Evolutionary conservation across 2,113 vertebrate genomes (phyloP).

Genomic region (Anhinga anhinga): DNA sequence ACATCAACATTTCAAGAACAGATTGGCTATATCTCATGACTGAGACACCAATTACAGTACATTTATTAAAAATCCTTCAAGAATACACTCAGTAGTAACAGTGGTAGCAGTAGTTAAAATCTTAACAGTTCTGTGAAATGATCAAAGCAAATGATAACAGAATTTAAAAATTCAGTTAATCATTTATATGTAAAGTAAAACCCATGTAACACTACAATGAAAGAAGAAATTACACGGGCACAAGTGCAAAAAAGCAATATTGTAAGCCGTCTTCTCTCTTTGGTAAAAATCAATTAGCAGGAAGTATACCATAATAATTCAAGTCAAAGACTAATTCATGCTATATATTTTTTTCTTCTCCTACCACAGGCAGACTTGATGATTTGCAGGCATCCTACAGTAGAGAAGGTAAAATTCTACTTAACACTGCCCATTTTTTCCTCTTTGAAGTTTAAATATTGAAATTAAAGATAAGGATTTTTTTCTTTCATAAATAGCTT

Average conservation of each 20-base stretch:
- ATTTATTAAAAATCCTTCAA: conserved; percentile 37
- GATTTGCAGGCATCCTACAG: not conserved
- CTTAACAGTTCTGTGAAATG: not conserved
- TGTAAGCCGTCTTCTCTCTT: conserved; percentile 28
- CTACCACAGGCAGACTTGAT: not conserved
- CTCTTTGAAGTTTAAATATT: conserved; percentile 42
- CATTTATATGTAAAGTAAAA: not conserved
- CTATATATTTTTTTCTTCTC: not conserved
- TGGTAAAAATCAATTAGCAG: conserved; percentile 47
- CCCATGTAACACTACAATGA: conserved; percentile 3
- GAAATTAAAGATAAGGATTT: not conserved
- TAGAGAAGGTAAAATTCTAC: not conserved
- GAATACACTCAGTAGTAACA: conserved; percentile 27
- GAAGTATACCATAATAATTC: not conserved
- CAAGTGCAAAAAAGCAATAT: conserved; percentile 57
- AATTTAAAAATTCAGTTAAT: conserved; percentile 8
- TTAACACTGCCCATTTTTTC: not conserved
- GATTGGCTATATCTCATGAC: conserved; percentile 6
- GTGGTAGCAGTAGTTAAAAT: conserved; percentile 22
- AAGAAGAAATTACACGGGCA: conserved; percentile 28
- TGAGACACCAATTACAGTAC: conserved; percentile 59
- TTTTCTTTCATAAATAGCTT: conserved; percentile 49
- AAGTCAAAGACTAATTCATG: conserved; percentile 17
- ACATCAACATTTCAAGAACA: not conserved
- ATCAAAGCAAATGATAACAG: conserved; percentile 35